Percentiles rank a stretch among this genome's conserved stretches.
Conservation (phyloP, 2,797 vertebrate species). For the Sarcophilus harrisii region DNA sequence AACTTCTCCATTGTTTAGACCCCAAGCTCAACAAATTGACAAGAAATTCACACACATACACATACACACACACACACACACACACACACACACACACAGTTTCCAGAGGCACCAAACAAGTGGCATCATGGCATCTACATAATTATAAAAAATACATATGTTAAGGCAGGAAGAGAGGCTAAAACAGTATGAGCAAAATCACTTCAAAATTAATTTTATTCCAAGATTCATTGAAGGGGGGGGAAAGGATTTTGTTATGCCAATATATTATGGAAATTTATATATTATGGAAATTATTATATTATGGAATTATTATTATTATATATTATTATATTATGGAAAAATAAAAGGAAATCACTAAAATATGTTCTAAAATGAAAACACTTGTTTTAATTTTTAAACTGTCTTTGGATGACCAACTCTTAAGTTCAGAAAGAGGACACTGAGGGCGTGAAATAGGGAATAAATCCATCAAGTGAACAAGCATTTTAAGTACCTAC, state of each 20-base stretch:
- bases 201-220: constrained; percentile 67
- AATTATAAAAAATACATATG: constrained; percentile 60
- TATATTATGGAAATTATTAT: constrained; percentile 53
- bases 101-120: neutral
- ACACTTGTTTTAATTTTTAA: constrained; percentile 10
- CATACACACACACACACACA: neutral
- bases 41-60: neutral
- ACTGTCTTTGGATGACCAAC: constrained; percentile 35
- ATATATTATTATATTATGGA: constrained; percentile 45
- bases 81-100: neutral
- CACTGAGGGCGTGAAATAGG: accelerated
- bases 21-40: neutral
- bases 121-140: constrained; percentile 65
- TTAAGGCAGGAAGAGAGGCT: constrained; percentile 60
- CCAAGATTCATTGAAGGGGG: constrained; percentile 46
- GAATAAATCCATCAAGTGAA: neutral
- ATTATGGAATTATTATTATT: too few species aligned
- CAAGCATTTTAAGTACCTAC: neutral
- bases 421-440: neutral
- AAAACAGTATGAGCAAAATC: neutral
- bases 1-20: neutral
- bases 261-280: constrained; percentile 59
- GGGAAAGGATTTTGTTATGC: constrained; percentile 46
- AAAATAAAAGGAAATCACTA: constrained; percentile 65
- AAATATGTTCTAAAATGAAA: constrained; percentile 38